phyloP scores from a whole-genome alignment of 1,140 invertebrate species.

The Dufourea novaeangliae region DNA sequence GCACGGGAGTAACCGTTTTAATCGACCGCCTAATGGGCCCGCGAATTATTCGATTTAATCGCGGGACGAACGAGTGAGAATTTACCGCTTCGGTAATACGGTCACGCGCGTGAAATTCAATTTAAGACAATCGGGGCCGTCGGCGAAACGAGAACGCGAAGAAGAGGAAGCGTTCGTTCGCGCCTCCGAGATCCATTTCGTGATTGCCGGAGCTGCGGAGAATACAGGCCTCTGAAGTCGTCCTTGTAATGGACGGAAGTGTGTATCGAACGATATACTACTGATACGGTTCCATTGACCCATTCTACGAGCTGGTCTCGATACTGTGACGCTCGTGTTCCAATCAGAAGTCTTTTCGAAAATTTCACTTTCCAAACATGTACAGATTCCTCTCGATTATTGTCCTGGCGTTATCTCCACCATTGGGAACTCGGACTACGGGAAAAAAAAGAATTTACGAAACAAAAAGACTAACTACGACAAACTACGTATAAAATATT shows the following conservation, averaged over 20 bases:
- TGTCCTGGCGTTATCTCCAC: no score
- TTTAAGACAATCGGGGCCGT: constrained; percentile 38
- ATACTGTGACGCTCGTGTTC: no score
- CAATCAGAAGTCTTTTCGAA: no score
- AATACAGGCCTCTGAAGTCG: not conserved
- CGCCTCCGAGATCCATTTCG: constrained; percentile 7
- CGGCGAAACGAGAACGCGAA: constrained; percentile 39
- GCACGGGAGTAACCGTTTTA: not conserved
- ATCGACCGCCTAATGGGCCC: not conserved
- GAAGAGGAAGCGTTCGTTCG: not conserved
- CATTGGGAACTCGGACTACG: no score
- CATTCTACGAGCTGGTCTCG: constrained; percentile 5
- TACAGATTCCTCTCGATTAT: no score
- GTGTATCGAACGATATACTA: not conserved
- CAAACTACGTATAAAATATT: no score
- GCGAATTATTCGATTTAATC: not conserved
- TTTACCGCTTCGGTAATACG: constrained; percentile 28
- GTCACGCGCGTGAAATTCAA: constrained; percentile 53
- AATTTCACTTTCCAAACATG: no score
- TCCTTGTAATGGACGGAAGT: not conserved
- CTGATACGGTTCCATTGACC: not conserved
- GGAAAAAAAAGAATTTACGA: no score
- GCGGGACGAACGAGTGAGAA: not conserved
- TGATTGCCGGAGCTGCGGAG: not conserved
- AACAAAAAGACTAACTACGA: no score